Conservation (phyloP, 2,888 invertebrate genomes). For the Crepidodera aurea region DNA sequence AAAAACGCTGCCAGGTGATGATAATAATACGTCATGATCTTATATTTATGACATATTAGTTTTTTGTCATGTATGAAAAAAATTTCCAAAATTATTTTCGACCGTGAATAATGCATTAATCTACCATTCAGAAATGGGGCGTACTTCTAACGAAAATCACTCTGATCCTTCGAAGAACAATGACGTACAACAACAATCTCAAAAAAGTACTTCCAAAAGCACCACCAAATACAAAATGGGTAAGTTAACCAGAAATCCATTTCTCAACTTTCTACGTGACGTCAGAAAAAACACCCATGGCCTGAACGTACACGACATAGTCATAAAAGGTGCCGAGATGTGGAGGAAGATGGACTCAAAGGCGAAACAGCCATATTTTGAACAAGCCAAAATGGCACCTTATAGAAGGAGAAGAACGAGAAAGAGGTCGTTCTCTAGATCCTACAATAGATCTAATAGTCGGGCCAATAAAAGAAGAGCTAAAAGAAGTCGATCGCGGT, state of each 20-base stretch:
- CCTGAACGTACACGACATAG: constrained; percentile 27
- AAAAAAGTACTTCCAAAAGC: background rate
- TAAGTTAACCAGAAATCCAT: constrained; percentile 40
- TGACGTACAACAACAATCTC: background rate
- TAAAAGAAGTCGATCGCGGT: background rate
- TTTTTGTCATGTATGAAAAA: background rate
- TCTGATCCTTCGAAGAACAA: background rate
- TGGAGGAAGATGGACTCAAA: constrained; percentile 40
- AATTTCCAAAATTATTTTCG: background rate
- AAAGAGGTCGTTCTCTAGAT: constrained; percentile 5
- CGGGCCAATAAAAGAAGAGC: background rate
- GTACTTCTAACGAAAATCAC: background rate
- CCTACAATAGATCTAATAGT: constrained; percentile 4
- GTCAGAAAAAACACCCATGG: constrained; percentile 32
- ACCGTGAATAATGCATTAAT: background rate
- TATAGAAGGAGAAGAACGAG: constrained; percentile 10
- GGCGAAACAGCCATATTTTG: constrained; percentile 36
- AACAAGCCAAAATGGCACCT: constrained; percentile 33
- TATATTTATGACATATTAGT: background rate
- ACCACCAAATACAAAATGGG: constrained; percentile 28
- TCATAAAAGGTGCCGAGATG: constrained; percentile 33
- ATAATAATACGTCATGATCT: background rate
- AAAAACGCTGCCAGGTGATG: background rate
- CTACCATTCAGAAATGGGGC: background rate
- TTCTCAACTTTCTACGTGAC: constrained; percentile 42